Conservation (phyloP, 2,113 vertebrate species). For the Callocephalon fimbriatum region DNA sequence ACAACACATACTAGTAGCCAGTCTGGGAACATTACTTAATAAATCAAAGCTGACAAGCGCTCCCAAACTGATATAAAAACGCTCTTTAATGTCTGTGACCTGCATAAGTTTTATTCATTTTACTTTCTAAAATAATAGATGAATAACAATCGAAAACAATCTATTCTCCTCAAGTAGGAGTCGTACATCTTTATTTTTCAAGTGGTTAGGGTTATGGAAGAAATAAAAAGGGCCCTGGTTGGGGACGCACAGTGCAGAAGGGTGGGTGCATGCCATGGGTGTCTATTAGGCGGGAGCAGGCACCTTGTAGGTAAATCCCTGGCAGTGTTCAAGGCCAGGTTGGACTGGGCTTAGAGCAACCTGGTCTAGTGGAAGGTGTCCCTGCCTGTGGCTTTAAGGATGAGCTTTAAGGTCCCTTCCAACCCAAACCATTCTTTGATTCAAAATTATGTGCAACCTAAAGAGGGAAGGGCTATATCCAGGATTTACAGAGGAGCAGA, state of each 20-base stretch:
- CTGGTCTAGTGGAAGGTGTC: neutral
- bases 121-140: constrained; percentile 76
- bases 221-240: neutral
- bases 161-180: constrained; percentile 45
- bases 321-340: neutral
- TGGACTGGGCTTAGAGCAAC: neutral
- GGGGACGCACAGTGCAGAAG: neutral
- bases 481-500: neutral
- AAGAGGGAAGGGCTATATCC: neutral
- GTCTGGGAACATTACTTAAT: constrained; percentile 88
- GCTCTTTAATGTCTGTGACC: constrained; percentile 83
- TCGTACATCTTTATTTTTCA: constrained; percentile 58
- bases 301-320: neutral
- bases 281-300: no score
- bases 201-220: neutral
- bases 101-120: constrained; percentile 74
- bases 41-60: constrained; percentile 95
- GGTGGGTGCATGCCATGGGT: neutral
- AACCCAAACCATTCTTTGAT: neutral
- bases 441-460: neutral
- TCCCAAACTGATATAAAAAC: constrained; percentile 87
- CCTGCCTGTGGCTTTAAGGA: neutral
- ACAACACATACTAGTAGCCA: constrained; percentile 85
- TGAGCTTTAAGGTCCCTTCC: neutral
- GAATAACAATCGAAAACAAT: constrained; percentile 69